Evolutionary conservation across 2,888 invertebrate genomes (phyloP).

Genomic region (Oxyteleia sp.): DNA sequence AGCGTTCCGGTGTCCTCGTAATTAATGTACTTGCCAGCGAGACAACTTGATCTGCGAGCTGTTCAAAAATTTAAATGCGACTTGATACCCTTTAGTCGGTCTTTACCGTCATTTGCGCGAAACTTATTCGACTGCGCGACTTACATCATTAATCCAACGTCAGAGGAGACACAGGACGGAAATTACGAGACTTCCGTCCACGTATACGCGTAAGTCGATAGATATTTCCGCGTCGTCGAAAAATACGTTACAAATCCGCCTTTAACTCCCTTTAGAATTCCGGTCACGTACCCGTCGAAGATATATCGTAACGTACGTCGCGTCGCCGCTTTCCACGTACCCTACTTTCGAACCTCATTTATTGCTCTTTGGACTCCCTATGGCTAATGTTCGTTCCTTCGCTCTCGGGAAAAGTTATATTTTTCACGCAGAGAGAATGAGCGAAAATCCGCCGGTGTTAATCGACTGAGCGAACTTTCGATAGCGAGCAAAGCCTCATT

Average conservation of each 20-base stretch:
- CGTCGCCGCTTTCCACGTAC: constrained; percentile 83
- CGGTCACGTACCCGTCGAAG: constrained; percentile 85
- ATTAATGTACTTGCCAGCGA: constrained; percentile 19
- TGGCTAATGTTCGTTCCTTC: constrained; percentile 74
- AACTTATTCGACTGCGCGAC: constrained; percentile 67
- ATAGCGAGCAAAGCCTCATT: constrained; percentile 69
- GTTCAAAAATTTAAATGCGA: constrained; percentile 50
- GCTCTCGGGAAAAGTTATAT: constrained; percentile 73
- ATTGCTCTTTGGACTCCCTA: constrained; percentile 79
- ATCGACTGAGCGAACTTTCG: constrained; percentile 75
- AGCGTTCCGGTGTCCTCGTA: not conserved
- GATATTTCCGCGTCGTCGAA: constrained; percentile 84
- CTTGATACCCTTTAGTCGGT: constrained; percentile 40
- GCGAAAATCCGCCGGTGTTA: constrained; percentile 70
- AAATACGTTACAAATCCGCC: constrained; percentile 87
- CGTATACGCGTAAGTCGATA: constrained; percentile 79
- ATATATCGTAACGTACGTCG: constrained; percentile 84
- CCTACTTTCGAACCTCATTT: constrained; percentile 86
- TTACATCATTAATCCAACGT: constrained; percentile 71
- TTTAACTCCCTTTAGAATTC: constrained; percentile 84
- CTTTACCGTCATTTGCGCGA: constrained; percentile 57
- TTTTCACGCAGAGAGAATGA: constrained; percentile 66
- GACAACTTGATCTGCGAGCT: constrained; percentile 31
- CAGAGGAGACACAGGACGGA: constrained; percentile 78
- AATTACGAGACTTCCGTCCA: constrained; percentile 82